These are phyloP conservation scores for Meloidogyne exigua DNA, from an alignment of 1,140 invertebrate species.

Conservation along the genomic window DNA sequence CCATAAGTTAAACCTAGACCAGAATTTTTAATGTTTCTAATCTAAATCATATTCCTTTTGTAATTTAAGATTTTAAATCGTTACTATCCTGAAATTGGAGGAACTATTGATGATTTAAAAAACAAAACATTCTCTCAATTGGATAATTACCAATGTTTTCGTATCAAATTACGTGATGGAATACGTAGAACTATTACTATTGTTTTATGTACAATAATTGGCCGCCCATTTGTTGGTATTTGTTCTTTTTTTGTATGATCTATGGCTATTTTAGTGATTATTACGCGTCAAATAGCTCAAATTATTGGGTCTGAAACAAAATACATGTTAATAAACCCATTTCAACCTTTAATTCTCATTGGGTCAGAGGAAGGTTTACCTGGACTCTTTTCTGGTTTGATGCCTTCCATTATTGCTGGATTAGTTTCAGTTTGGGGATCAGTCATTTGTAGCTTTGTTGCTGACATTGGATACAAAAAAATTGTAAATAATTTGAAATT, in stretches of 20 bases:
- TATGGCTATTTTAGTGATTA: constrained; percentile 41
- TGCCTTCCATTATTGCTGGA: constrained; percentile 53
- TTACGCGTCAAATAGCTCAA: constrained; percentile 61
- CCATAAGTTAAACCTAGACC: neutral
- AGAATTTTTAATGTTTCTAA: too few species aligned
- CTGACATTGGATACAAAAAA: constrained; percentile 37
- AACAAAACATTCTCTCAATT: constrained; percentile 34
- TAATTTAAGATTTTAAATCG: constrained; percentile 54
- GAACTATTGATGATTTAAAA: constrained; percentile 48
- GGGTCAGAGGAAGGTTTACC: constrained; percentile 54
- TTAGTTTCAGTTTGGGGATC: constrained; percentile 51
- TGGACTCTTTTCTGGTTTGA: constrained; percentile 56
- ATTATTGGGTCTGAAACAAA: constrained; percentile 55
- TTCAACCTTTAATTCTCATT: constrained; percentile 38
- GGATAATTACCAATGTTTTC: constrained; percentile 19
- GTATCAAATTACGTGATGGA: constrained; percentile 43
- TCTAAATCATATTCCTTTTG: too few species aligned
- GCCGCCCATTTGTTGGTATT: constrained; percentile 11
- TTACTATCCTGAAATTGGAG: constrained; percentile 57
- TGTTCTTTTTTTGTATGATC: neutral
- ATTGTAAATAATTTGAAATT: constrained; percentile 9
- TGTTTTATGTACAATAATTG: constrained; percentile 14
- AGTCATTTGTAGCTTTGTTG: constrained; percentile 30
- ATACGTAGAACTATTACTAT: constrained; percentile 47
- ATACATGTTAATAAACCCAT: constrained; percentile 28